Evolutionary conservation across 2,113 vertebrate genomes (phyloP).

Genomic region (Gallinago media): DNA sequence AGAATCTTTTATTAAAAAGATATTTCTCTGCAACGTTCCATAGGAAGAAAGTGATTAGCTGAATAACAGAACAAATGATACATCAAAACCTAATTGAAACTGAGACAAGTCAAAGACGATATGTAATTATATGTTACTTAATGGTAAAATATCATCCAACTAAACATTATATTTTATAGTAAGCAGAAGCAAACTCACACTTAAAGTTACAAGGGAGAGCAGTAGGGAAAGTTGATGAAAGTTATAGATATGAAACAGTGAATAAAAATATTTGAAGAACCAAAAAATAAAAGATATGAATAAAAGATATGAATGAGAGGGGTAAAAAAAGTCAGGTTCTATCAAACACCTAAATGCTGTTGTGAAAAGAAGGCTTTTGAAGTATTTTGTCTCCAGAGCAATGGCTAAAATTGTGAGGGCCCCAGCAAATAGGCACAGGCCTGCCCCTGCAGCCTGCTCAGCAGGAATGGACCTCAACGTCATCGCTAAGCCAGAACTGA

Average conservation of each 20-base stretch:
- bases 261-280: not conserved
- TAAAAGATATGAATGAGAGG: not conserved
- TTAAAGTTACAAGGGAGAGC: not conserved
- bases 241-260: not conserved
- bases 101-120: not conserved
- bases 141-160: not conserved
- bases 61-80: not conserved
- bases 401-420: not conserved
- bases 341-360: not conserved
- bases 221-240: not conserved
- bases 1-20: constrained; percentile 16
- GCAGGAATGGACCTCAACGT: not conserved
- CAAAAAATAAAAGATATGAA: not conserved
- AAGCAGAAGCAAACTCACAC: not conserved
- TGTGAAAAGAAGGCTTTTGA: not conserved
- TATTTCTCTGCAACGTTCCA: not conserved
- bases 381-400: not conserved
- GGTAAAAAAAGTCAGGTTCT: not conserved
- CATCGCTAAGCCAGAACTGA: not conserved
- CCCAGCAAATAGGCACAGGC: not conserved
- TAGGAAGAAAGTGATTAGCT: not conserved
- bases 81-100: not conserved
- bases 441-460: not conserved
- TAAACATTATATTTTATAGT: not conserved
- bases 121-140: not conserved